phyloP scores from a whole-genome alignment of 2,888 invertebrate genomes.

The Lymantria monacha region DNA sequence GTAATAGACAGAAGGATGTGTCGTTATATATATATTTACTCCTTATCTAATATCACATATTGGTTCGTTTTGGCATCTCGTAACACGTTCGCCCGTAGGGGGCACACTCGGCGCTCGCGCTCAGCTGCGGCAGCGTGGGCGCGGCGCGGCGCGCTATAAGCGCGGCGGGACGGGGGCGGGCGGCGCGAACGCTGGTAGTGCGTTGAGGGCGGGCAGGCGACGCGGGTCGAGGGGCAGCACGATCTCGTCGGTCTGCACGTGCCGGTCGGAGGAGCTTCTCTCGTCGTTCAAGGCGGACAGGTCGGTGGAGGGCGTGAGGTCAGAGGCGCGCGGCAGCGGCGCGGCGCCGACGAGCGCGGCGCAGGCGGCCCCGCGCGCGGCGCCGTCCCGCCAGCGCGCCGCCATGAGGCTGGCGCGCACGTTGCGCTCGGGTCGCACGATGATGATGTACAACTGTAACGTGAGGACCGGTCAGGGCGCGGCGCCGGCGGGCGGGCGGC shows the following conservation, averaged over 20 bases:
- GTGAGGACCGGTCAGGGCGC: neutral
- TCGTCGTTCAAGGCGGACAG: slow-evolving; percentile 59
- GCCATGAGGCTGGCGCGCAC: slow-evolving; percentile 64
- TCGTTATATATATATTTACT: neutral
- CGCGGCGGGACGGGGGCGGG: neutral
- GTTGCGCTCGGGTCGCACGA: slow-evolving; percentile 66
- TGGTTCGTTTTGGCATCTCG: neutral
- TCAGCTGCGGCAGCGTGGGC: neutral
- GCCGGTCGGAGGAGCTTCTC: slow-evolving; percentile 53
- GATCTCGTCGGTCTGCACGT: slow-evolving; percentile 65
- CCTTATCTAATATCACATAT: neutral
- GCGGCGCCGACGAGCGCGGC: slow-evolving; percentile 52
- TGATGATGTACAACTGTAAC: slow-evolving; percentile 61
- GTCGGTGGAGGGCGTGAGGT: slow-evolving; percentile 60
- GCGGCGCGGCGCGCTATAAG: neutral
- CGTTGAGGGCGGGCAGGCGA: slow-evolving; percentile 23
- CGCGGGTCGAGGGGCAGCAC: slow-evolving; percentile 11
- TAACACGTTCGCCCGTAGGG: neutral
- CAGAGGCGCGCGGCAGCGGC: slow-evolving; percentile 44
- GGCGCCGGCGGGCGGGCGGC: neutral
- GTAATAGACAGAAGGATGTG: neutral
- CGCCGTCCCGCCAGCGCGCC: slow-evolving; percentile 47
- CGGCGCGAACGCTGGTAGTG: slow-evolving; percentile 34
- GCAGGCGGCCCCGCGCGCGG: slow-evolving; percentile 53
- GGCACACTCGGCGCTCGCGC: neutral